Base-by-base conservation (phyloP, 2,888 invertebrate species). In the Lysandra bellargus region DNA sequence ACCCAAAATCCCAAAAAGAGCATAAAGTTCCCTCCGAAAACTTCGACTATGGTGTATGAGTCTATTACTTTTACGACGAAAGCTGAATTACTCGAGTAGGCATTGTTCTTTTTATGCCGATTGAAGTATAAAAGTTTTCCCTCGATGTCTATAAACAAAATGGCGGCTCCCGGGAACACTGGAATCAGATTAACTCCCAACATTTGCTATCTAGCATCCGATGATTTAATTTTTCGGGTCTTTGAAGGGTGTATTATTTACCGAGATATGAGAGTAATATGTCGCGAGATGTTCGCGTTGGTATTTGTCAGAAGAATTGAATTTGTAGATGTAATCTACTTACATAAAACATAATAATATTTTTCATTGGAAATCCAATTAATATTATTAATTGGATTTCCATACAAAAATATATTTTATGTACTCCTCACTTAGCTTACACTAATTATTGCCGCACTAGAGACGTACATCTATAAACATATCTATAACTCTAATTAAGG, bases 101-200 rank as follows among this genome's bases (percentile, higher is more conserved):
- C 69, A 69, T 33, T 69, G 69, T 37, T 69, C 33, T 69, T 69
- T 69, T 69, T 37, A 69, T 69, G 69, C 69, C 69, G 69, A 69
- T 69, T 69, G 69, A 69, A 69, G 69, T 69, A 69, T 69, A 69
- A 69, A 69, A 69, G 69, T 69, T 69, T 69, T 69, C 69, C 69
- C 69, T 23, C 33, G 69, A 69, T 69, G 69, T 69, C 69, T 69
- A 69, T 69, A 69, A 69, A 69, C 69, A 69, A 69, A 69, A 69
- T 69, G 69, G 33, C 33, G 69, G 12, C 78, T 30, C 64, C n/a
- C 44, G 23, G 44, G 40, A 44, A 44, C 17, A 23, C 74, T 74
- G n/a, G 44, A 74, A 74, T 74, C 44, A 23, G 73, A 44, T 44
- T 40, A 44, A 44, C 9, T n/a, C 44, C 40, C 44, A 74, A 74